Evolutionary conservation across 2,113 vertebrate species (phyloP), one percentile per base, ranked within the genome.

Genomic region (Madoqua kirkii): DNA sequence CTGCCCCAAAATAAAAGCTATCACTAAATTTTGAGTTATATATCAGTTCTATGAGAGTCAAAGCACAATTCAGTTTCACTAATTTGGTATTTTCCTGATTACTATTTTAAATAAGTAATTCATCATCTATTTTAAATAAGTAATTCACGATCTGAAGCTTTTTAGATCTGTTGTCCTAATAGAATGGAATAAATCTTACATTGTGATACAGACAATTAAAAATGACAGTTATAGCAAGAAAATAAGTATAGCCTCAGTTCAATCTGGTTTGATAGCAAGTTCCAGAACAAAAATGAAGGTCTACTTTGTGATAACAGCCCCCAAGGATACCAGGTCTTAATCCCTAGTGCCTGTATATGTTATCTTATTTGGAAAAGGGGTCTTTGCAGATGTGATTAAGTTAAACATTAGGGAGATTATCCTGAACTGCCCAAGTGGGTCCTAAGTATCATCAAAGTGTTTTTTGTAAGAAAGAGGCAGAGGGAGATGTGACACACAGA

Each of bases 41-140:
- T 7, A 50, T 40, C 43, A 88, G 29, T 64, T 64, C 17, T 48
- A 36, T n/a, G 74, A 60, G 6, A 57, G 89, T 94, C 48, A 89
- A 90, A 87, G 82, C n/a, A 92, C 25, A 88, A 92, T 78, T 82
- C 48, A 60, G 36, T 84, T 97, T 82, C n/a, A 14, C 19, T 96
- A 94, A 87, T 31, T 60, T 94, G 7, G 19, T 83, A 76, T 78
- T 95, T 96, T 92, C 71, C 25, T 96, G 78, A 93, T 45, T 86
- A 74, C 6, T 90, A n/a, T 74, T 57, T 89, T 59, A 96, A 94
- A 92, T 67, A 92, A 89, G 2, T 27, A 92, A 40, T 43, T 93
- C n/a, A 90, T 11, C 25, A 92, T 36, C 60, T 82, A 45, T 74
- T 62, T 89, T 59, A 97, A 93, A 89, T 48, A 89, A 91, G 3